Percentiles rank a stretch among this genome's conserved stretches.
Evolutionary conservation across 2,113 vertebrate genomes (phyloP).

Genomic region (Mustelus asterias): DNA sequence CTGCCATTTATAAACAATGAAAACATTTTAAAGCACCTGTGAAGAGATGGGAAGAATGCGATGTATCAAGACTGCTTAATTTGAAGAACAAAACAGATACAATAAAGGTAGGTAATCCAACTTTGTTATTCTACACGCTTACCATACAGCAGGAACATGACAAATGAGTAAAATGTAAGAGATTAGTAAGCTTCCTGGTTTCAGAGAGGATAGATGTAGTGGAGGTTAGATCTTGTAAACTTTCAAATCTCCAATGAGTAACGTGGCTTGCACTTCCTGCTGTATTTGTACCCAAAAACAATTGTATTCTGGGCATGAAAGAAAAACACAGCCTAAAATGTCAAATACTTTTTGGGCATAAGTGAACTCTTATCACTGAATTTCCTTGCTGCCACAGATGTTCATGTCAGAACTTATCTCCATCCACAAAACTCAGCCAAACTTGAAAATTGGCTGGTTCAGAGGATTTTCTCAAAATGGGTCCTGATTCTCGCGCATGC

Average conservation of each 20-base stretch:
- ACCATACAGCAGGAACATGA: not conserved
- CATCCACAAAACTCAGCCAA: too few species aligned
- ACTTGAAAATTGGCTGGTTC: too few species aligned
- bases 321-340: not conserved
- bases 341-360: too few species aligned
- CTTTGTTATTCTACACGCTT: not conserved
- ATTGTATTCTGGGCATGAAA: not conserved
- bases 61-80: not conserved
- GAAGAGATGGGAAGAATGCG: not conserved
- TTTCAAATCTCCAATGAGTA: not conserved
- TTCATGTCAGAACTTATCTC: too few species aligned
- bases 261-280: not conserved
- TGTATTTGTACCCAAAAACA: not conserved
- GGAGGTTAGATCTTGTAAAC: not conserved
- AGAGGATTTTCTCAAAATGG: too few species aligned
- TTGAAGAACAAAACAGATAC: not conserved
- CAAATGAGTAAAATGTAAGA: not conserved
- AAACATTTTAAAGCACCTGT: not conserved
- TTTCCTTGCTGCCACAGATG: too few species aligned
- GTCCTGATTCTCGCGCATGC: too few species aligned
- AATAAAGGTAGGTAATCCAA: not conserved
- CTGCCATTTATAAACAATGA: not conserved
- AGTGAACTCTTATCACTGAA: too few species aligned
- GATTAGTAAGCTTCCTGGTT: not conserved
- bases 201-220: not conserved